Evolutionary conservation across 35 echinoderm and acorn worm species (phyloP), one percentile per base, ranked within the genome.

Genomic region (Heliocidaris tuberculata): DNA sequence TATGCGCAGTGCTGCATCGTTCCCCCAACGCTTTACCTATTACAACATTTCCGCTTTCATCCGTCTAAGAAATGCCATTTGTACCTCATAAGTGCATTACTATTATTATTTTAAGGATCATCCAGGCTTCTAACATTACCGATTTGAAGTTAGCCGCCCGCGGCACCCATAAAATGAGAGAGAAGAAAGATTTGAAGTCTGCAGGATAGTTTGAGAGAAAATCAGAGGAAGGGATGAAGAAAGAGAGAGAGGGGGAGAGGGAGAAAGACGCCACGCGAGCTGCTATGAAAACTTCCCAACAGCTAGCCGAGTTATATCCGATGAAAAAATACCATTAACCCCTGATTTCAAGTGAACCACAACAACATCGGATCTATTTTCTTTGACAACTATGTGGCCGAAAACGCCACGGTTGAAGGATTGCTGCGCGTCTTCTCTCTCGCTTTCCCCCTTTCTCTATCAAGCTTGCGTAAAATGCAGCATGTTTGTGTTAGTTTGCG

Each of bases 101-200:
- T 93, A 93, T 93, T 93, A 93, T 93, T 93, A 93, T 93, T 93
- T 93, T 93, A 93, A 49, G 91, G 91, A 49, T 93, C 91, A 93
- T 93, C 50, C 91, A 93, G 48, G 91, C 47, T 93, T 93, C 91
- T 93, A 50, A 93, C 91, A 59, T 93, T 93, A 93, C 91, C 91
- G 91, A 93, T 59, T 93, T 93, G 48, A 93, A 93, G 91, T 93
- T 93, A 52, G 50, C 47, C 48, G 91, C 91, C 91, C 50, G 48
- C 31, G 91, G 87, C 87, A 89, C 31, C 31, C 17, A 89, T 89
- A 89, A 89, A 48, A 89, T 42, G 87, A 48, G 87, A 48, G 31
- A 47, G 87, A 89, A 89, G 47, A 42, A 89, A 48, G 47, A 89
- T 48, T 78, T 78, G 65, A 78, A 78, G 65, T 78, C 65, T 78